A percentile compares a stretch with the other conserved stretches of the same genome.
These are phyloP conservation scores for Leptopilina myrica DNA, from an alignment of 2,888 invertebrate species.

Conservation along the genomic window DNA sequence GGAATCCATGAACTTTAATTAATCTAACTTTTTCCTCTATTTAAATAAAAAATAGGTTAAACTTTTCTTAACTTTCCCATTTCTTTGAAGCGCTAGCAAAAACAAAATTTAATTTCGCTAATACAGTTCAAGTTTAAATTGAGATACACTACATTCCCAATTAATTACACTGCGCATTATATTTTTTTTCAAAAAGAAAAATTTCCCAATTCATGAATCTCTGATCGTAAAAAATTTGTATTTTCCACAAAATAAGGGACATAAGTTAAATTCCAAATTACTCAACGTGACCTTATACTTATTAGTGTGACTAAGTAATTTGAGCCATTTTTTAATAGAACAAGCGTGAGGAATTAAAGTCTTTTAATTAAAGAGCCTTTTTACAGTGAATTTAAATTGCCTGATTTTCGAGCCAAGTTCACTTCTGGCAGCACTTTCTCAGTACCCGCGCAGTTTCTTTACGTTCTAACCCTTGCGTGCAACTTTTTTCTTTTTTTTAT, in stretches of 20 bases:
- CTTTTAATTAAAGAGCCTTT: conserved; percentile 72
- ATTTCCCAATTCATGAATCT: too few relatives aligned
- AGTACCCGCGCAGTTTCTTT: conserved; percentile 30
- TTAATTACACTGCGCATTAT: too few relatives aligned
- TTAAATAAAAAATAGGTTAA: neutral
- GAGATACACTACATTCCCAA: too few relatives aligned
- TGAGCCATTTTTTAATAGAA: conserved; percentile 46
- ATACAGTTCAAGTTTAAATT: neutral
- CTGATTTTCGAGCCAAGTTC: conserved; percentile 65
- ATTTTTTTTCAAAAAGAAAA: too few relatives aligned
- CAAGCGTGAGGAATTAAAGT: conserved; percentile 68
- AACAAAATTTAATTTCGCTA: neutral
- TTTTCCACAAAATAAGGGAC: conserved; percentile 42
- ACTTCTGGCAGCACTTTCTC: conserved; percentile 40
- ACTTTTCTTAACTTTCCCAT: too few relatives aligned
- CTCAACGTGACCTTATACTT: conserved; percentile 60
- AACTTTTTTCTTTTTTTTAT: conserved; percentile 24
- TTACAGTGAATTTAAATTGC: conserved; percentile 74
- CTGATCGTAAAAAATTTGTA: too few relatives aligned
- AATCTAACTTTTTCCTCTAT: neutral
- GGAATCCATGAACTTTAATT: conserved; percentile 3
- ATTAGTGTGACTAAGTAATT: conserved; percentile 72
- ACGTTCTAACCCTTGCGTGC: conserved; percentile 38
- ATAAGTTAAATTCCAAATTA: conserved; percentile 55
- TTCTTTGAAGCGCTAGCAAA: neutral